These are phyloP conservation scores for Mactra quadrangularis DNA, from an alignment of 1,140 invertebrate species.

Conservation along the genomic window DNA sequence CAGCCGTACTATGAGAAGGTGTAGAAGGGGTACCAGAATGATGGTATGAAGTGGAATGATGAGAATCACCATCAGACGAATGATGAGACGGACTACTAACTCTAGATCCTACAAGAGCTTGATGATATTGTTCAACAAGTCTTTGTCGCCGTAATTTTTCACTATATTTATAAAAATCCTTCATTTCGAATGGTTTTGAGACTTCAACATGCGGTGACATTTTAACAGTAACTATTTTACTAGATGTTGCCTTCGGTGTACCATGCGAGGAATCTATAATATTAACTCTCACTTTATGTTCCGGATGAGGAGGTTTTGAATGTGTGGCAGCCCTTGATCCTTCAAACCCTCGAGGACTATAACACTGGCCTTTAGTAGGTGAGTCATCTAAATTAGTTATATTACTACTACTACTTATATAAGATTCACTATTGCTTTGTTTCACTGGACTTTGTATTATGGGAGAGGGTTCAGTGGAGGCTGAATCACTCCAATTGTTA, in stretches of 20 bases:
- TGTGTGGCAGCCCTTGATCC: slow-evolving; percentile 21
- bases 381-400: neutral
- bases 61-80: slow-evolving; percentile 62
- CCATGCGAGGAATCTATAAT: slow-evolving; percentile 43
- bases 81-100: slow-evolving; percentile 67
- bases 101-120: slow-evolving; percentile 69
- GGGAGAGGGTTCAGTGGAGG: slow-evolving; percentile 45
- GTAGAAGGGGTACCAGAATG: neutral
- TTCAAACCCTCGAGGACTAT: slow-evolving; percentile 68
- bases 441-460: slow-evolving; percentile 54
- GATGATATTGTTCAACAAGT: slow-evolving; percentile 73
- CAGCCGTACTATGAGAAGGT: neutral
- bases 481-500: slow-evolving; percentile 29
- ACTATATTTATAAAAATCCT: slow-evolving; percentile 98
- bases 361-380: slow-evolving; percentile 55
- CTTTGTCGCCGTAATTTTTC: slow-evolving; percentile 92
- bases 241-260: slow-evolving; percentile 47
- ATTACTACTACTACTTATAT: neutral
- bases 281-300: slow-evolving; percentile 51
- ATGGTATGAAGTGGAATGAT: slow-evolving; percentile 50
- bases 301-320: slow-evolving; percentile 4
- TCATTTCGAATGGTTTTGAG: slow-evolving; percentile 97
- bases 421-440: slow-evolving; percentile 15
- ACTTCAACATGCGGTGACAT: slow-evolving; percentile 90
- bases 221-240: slow-evolving; percentile 72